Evolutionary conservation across 2,113 vertebrate species (phyloP), one percentile per base, ranked within the genome.

Genomic region (Glareola pratincola): DNA sequence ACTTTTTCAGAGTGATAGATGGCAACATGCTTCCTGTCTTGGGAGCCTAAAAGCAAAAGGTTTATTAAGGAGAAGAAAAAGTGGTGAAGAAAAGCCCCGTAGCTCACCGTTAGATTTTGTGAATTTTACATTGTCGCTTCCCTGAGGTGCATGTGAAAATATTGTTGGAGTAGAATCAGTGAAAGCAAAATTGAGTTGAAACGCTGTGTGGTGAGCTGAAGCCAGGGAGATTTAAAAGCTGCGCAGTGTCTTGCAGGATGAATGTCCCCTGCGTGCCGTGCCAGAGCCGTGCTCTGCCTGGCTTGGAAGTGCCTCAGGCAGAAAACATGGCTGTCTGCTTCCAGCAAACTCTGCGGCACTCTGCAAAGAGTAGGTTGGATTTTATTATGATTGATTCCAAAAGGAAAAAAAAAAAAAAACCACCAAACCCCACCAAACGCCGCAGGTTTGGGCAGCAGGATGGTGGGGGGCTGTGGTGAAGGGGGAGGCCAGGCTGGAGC

Each of bases 61-160:
- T 81, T 82, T 90, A 84, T 93, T 96, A 69, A 67, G 56, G 54
- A 57, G 85, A 68, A 84, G 57, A 63, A 85, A 82, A 84, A 93
- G 30, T 1, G 4, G 36, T 41, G 29, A 34, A 57, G 71, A 81
- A 73, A 87, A 69, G 30, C 47, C 27, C 60, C 19, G 41, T 47
- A 82, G 69, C 60, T 87, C 2, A 2, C 30, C 85, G 41, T 51
- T 85, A 36, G 10, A 9, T 45, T 37, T 39, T 71, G 68, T 77
- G 69, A 39, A 62, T 87, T 77, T 66, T 81, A 43, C 54, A 14
- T 53, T 7, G 3, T 69, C 3, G 0, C n/a, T 84, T 69, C 66
- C 82, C 82, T 54, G 24, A 90, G 85, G 88, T 75, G n/a, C 16
- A 3, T 39, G 41, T 82, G 88, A 66, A 92, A 63, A 56, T 84